A percentile compares a stretch with the other conserved stretches of the same genome.
These are phyloP conservation scores for Brachystomella parvula DNA, from an alignment of 1,140 invertebrate species.

Conservation along the genomic window DNA sequence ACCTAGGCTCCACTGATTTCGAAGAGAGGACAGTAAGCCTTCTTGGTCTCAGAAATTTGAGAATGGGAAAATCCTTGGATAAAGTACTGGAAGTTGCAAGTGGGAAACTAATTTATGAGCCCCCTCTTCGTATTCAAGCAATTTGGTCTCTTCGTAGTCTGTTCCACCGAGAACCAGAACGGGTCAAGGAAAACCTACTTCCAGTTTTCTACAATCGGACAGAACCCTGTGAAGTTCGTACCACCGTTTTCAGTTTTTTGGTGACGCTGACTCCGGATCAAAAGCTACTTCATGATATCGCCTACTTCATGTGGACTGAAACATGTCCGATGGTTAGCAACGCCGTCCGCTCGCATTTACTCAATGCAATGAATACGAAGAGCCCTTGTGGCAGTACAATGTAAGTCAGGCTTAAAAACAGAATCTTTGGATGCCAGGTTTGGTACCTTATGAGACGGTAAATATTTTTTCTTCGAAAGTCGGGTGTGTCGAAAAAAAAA, in stretches of 20 bases:
- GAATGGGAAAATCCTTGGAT: constrained; percentile 24
- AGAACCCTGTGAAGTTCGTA: constrained; percentile 33
- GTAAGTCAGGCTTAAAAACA: constrained; percentile 9
- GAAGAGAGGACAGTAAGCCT: constrained; percentile 28
- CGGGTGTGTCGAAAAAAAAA: background rate
- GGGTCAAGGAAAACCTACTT: constrained; percentile 18
- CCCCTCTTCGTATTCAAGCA: constrained; percentile 26
- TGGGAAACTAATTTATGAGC: constrained; percentile 21
- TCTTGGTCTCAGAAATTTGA: constrained; percentile 30
- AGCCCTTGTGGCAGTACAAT: constrained; percentile 23
- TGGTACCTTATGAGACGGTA: no score
- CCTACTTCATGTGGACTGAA: constrained; percentile 38
- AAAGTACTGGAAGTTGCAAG: constrained; percentile 29
- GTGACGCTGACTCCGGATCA: constrained; percentile 18
- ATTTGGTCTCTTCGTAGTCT: constrained; percentile 29
- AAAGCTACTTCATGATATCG: constrained; percentile 32
- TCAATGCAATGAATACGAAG: constrained; percentile 18
- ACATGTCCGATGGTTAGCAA: constrained; percentile 30
- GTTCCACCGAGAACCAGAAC: background rate
- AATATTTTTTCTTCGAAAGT: no score
- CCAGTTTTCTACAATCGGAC: constrained; percentile 35
- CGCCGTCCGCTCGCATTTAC: constrained; percentile 19
- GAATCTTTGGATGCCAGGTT: no score
- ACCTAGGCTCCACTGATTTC: constrained; percentile 8
- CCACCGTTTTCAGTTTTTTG: constrained; percentile 30